Conservation (phyloP, 2,888 invertebrate genomes). For the Dioctria rufipes region DNA sequence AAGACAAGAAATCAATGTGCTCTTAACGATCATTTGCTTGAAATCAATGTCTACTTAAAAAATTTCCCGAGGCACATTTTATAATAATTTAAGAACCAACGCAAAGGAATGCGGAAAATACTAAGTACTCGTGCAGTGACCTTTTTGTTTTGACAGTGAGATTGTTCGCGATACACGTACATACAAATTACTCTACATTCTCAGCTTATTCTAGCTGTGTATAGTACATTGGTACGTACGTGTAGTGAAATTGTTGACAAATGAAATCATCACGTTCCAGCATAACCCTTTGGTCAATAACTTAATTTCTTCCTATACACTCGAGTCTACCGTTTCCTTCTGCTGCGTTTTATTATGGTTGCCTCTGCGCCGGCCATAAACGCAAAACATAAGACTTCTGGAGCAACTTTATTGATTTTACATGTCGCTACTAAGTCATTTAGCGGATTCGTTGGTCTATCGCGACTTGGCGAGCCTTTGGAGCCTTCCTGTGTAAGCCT, state of each 20-base stretch:
- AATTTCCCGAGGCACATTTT: background rate
- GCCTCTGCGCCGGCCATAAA: conserved; percentile 26
- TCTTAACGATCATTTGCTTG: no score
- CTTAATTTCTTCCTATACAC: conserved; percentile 28
- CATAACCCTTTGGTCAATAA: conserved; percentile 25
- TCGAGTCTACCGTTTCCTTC: background rate
- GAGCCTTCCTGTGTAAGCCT: background rate
- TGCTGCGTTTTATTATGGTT: conserved; percentile 20
- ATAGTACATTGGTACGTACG: no score
- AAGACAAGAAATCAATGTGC: no score
- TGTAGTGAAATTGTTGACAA: background rate
- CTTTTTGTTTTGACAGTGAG: conserved; percentile 10
- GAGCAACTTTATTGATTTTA: conserved; percentile 46
- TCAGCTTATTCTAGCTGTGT: background rate
- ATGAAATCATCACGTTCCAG: conserved; percentile 40
- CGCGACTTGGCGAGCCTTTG: background rate
- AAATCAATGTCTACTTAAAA: no score
- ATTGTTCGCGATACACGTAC: background rate
- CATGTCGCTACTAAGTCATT: conserved; percentile 48
- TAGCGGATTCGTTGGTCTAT: conserved; percentile 22
- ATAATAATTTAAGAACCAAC: no score
- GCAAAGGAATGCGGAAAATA: conserved; percentile 3
- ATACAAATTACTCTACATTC: no score
- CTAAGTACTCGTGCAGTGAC: background rate
- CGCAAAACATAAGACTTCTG: conserved; percentile 24